Conservation (phyloP, 2,888 invertebrate genomes). For the Strigamia crassipes region DNA sequence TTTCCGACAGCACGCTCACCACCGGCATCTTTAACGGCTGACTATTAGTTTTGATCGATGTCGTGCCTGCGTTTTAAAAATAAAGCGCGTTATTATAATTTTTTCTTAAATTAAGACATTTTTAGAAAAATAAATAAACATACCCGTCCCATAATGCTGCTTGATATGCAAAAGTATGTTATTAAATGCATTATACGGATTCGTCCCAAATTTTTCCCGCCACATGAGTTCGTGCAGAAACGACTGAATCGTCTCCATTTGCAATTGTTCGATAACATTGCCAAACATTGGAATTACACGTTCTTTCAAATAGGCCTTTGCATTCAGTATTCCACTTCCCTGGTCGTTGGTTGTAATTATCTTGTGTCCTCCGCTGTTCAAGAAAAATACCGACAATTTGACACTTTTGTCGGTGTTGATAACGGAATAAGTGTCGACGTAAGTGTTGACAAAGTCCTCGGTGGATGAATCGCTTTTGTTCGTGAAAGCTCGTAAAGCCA, state of each 20-base stretch:
- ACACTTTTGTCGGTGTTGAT: constrained; percentile 45
- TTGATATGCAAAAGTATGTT: constrained; percentile 79
- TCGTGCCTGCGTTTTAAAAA: not conserved
- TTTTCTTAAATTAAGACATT: not conserved
- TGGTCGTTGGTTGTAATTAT: constrained; percentile 35
- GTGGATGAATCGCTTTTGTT: constrained; percentile 25
- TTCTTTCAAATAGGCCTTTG: constrained; percentile 50
- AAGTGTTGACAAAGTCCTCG: constrained; percentile 34
- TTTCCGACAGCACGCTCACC: constrained; percentile 1
- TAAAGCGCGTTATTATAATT: not conserved
- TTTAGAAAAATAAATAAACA: not conserved
- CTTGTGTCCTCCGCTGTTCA: constrained; percentile 11
- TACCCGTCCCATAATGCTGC: constrained; percentile 71
- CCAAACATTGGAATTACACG: constrained; percentile 50
- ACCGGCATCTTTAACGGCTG: constrained; percentile 36
- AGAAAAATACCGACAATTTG: not conserved
- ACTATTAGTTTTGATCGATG: not conserved
- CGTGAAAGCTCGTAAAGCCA: constrained; percentile 43
- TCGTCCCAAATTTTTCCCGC: constrained; percentile 82
- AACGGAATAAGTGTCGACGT: constrained; percentile 37
- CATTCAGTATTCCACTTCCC: constrained; percentile 51
- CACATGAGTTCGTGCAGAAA: constrained; percentile 87
- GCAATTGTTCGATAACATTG: constrained; percentile 60
- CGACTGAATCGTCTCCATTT: constrained; percentile 84
- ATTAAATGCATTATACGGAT: constrained; percentile 78